phyloP scores from a whole-genome alignment of 2,113 vertebrate species.

The Electrona antarctica region DNA sequence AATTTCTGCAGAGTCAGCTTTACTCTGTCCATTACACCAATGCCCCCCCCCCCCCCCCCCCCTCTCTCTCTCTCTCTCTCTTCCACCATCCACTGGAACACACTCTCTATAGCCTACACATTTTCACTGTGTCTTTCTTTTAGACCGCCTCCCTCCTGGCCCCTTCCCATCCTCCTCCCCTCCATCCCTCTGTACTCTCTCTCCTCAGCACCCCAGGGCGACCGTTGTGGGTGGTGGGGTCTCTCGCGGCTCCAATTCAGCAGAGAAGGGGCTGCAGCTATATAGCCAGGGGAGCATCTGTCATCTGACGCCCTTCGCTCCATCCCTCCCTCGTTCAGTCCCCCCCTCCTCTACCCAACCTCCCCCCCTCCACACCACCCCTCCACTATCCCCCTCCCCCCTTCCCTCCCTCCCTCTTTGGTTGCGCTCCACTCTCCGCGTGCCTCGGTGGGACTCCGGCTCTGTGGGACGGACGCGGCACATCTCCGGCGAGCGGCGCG shows the following conservation, averaged over 20 bases:
- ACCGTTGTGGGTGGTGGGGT: too few relatives aligned
- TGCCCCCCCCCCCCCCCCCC: too few relatives aligned
- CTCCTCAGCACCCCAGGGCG: too few relatives aligned
- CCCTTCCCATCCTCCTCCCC: too few relatives aligned
- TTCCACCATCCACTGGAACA: too few relatives aligned
- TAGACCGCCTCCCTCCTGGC: too few relatives aligned
- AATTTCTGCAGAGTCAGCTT: too few relatives aligned
- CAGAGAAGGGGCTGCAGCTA: constrained; percentile 39
- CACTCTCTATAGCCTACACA: too few relatives aligned
- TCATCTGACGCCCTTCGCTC: constrained; percentile 48
- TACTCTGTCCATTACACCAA: too few relatives aligned
- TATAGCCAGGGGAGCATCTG: constrained; percentile 59
- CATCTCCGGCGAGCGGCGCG: constrained; percentile 9
- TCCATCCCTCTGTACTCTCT: too few relatives aligned
- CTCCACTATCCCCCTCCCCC: constrained; percentile 24
- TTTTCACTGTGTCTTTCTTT: too few relatives aligned
- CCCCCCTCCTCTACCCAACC: background rate
- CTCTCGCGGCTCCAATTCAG: constrained; percentile 24
- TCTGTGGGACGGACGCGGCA: background rate
- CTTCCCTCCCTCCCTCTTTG: constrained; percentile 1
- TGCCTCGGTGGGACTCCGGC: constrained; percentile 27
- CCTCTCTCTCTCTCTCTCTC: too few relatives aligned
- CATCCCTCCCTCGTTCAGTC: constrained; percentile 33
- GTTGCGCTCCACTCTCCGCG: constrained; percentile 25
- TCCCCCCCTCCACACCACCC: background rate